Evolutionary conservation across 1,140 invertebrate species (phyloP).

Genomic region (Aphelenchoides besseyi): DNA sequence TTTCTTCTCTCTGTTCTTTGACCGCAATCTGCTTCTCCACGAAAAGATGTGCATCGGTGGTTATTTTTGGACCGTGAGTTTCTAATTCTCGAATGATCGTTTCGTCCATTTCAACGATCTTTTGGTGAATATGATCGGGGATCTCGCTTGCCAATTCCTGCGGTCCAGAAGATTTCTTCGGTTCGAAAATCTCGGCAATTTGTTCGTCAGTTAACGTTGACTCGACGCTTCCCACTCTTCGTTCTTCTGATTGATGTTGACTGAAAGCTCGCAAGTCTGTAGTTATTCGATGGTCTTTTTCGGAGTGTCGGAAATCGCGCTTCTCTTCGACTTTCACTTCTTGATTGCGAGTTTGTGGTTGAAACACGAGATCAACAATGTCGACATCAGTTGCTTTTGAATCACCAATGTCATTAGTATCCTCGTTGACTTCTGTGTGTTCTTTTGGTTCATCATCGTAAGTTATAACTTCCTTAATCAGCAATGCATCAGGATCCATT

Average conservation of each 20-base stretch:
- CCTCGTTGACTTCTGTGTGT: too few species aligned
- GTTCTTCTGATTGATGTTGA: background rate
- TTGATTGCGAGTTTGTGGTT: background rate
- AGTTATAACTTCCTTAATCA: too few species aligned
- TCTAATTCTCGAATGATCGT: background rate
- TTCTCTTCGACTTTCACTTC: background rate
- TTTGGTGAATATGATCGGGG: background rate
- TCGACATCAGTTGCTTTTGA: background rate
- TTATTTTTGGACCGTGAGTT: background rate
- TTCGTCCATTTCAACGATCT: background rate
- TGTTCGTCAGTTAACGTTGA: conserved; percentile 11
- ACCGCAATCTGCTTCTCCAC: background rate
- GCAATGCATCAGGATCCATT: too few species aligned
- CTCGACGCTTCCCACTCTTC: background rate
- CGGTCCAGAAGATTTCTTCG: background rate
- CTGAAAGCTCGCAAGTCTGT: background rate
- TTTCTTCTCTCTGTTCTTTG: background rate
- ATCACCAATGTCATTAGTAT: too few species aligned
- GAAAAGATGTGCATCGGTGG: background rate
- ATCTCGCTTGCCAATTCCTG: background rate
- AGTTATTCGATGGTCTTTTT: background rate
- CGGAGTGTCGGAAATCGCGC: background rate
- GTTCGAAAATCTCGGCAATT: background rate
- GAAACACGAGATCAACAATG: background rate
- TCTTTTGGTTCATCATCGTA: too few species aligned